Conservation (phyloP, 2,888 invertebrate genomes). For the Eupithecia exiguata region DNA sequence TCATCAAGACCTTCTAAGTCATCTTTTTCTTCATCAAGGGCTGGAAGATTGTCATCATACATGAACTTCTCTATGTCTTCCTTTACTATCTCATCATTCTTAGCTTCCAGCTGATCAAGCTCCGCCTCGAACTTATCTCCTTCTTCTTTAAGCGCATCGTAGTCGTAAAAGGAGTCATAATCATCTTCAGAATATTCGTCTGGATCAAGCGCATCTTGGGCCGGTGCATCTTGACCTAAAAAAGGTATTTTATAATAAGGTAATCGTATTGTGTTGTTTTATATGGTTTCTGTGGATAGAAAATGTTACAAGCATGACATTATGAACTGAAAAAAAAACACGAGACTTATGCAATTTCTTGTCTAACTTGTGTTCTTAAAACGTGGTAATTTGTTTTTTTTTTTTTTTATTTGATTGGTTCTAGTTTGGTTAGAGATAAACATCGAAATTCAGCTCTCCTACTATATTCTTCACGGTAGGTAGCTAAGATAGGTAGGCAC, state of each 20-base stretch:
- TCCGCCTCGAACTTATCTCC: conserved; percentile 22
- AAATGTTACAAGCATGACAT: not conserved
- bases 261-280: not conserved
- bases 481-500: too few relatives aligned
- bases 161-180: conserved; percentile 39
- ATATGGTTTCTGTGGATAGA: not conserved
- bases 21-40: conserved; percentile 16
- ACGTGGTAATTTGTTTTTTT: too few relatives aligned
- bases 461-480: too few relatives aligned
- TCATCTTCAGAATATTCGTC: conserved; percentile 34
- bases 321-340: too few relatives aligned
- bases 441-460: too few relatives aligned
- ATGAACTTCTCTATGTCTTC: conserved; percentile 40
- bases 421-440: too few relatives aligned
- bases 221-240: conserved; percentile 47
- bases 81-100: conserved; percentile 35
- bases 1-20: conserved; percentile 49
- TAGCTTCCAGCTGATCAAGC: conserved; percentile 30
- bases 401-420: too few relatives aligned
- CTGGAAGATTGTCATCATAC: conserved; percentile 30
- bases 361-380: too few relatives aligned
- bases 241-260: conserved; percentile 19
- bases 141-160: conserved; percentile 32
- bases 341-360: too few relatives aligned
- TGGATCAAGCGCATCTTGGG: conserved; percentile 20